Conservation (phyloP, 2,797 vertebrate genomes). For the Coendou prehensilis region DNA sequence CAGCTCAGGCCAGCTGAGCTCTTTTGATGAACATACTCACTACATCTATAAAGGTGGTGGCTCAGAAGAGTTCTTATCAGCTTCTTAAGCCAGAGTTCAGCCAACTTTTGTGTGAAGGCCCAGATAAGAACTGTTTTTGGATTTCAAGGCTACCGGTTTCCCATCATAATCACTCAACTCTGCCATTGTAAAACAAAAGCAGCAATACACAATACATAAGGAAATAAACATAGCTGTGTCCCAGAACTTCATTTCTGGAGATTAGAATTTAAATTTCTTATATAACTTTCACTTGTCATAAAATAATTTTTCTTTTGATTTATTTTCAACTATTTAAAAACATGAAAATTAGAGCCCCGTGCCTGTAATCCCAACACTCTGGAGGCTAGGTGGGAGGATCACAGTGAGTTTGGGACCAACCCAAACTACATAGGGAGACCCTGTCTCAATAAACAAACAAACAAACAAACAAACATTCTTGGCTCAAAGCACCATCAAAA, state of each 20-base stretch:
- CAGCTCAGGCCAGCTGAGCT: background rate
- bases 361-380: background rate
- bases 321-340: constrained; percentile 52
- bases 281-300: background rate
- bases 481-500: background rate
- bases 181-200: background rate
- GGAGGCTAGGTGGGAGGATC: background rate
- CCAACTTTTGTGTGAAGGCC: background rate
- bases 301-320: constrained; percentile 36
- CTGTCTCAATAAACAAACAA: too few species aligned
- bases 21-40: background rate
- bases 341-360: background rate
- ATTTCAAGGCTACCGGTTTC: background rate
- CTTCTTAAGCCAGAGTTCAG: background rate
- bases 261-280: constrained; percentile 40
- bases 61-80: background rate
- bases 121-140: background rate
- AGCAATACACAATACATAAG: background rate
- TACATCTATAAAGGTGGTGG: background rate
- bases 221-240: background rate
- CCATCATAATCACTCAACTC: background rate
- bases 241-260: constrained; percentile 2
- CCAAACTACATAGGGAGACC: background rate
- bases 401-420: background rate
- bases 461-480: too few species aligned